Conservation (phyloP, 92 coral and sea anemone genomes). For the Actinernus sp. region DNA sequence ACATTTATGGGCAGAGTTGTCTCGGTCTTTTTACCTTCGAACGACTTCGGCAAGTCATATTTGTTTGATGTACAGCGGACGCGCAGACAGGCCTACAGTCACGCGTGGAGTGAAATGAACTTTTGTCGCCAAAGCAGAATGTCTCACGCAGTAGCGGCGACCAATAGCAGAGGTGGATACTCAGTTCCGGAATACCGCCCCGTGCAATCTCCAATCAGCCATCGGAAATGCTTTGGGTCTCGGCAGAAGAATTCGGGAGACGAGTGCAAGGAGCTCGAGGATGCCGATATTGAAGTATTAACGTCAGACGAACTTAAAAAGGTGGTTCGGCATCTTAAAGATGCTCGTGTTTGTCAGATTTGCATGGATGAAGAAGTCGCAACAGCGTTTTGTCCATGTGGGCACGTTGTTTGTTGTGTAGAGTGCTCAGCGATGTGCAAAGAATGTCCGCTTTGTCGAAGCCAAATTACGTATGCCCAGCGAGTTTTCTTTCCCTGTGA, state of each 20-base stretch:
- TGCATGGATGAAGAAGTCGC: slow-evolving; percentile 99
- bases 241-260: slow-evolving; percentile 56
- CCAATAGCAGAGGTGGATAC: slow-evolving; percentile 47
- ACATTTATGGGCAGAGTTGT: slow-evolving; percentile 87
- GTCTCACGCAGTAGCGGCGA: slow-evolving; percentile 48
- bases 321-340: slow-evolving; percentile 93
- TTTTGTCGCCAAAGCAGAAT: slow-evolving; percentile 72
- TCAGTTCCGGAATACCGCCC: slow-evolving; percentile 91
- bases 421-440: slow-evolving; percentile 98
- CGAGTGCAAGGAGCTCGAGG: slow-evolving; percentile 68
- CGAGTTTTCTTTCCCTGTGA: slow-evolving; percentile 97
- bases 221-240: slow-evolving; percentile 76
- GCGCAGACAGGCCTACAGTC: slow-evolving; percentile 96
- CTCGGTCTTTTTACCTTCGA: slow-evolving; percentile 79
- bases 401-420: slow-evolving; percentile 99
- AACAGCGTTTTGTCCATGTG: slow-evolving; percentile 98
- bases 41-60: slow-evolving; percentile 83
- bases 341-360: slow-evolving; percentile 95
- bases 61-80: slow-evolving; percentile 96
- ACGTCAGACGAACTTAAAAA: slow-evolving; percentile 79
- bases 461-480: slow-evolving; percentile 97
- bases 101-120: slow-evolving; percentile 93
- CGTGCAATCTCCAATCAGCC: slow-evolving; percentile 96
- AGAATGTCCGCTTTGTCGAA: slow-evolving; percentile 97
- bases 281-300: slow-evolving; percentile 53